Conservation (phyloP, 2,888 invertebrate genomes). For the Trissonchulus sp. region DNA sequence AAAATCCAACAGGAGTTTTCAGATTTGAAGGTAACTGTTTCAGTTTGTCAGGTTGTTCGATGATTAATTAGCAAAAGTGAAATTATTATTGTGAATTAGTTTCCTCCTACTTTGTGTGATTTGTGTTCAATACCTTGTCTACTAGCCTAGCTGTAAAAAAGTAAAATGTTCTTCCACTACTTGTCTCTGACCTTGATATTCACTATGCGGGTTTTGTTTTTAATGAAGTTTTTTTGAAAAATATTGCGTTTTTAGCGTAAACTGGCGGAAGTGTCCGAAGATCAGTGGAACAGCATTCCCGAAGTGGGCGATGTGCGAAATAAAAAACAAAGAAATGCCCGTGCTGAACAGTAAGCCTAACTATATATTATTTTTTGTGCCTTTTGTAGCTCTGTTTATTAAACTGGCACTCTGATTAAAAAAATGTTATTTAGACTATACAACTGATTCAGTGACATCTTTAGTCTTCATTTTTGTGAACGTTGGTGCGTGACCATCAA, state of each 20-base stretch:
- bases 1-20: conserved; percentile 99
- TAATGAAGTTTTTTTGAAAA: neutral
- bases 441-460: neutral
- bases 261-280: conserved; percentile 65
- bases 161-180: too few species aligned
- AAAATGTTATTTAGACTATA: neutral
- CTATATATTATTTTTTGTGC: conserved; percentile 1
- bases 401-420: too few species aligned
- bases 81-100: too few species aligned
- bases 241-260: conserved; percentile 53
- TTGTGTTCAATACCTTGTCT: too few species aligned
- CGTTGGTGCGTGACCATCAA: neutral
- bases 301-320: conserved; percentile 99
- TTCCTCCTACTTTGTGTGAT: too few species aligned
- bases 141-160: too few species aligned
- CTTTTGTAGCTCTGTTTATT: too few species aligned
- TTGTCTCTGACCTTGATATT: too few species aligned
- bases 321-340: conserved; percentile 86
- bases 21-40: conserved; percentile 68
- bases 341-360: conserved; percentile 69
- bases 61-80: too few species aligned
- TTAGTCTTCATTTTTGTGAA: conserved; percentile 20
- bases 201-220: neutral
- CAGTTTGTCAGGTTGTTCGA: too few species aligned
- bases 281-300: conserved; percentile 93